These are phyloP conservation scores for Australoheros facetus DNA, from an alignment of 2,797 vertebrate species.

Conservation along the genomic window DNA sequence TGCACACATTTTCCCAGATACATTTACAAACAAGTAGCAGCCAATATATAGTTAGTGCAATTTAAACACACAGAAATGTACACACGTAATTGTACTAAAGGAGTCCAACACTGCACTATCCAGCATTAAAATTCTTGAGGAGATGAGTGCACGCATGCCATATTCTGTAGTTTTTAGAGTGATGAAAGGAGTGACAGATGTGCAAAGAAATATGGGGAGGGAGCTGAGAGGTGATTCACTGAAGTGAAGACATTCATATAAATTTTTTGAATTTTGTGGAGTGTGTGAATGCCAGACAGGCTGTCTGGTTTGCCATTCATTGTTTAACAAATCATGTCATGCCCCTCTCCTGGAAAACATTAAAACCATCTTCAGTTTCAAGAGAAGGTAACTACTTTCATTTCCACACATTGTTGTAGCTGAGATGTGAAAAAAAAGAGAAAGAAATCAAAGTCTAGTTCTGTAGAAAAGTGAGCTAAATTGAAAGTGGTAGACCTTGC, in stretches of 20 bases:
- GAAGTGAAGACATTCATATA: slow-evolving; percentile 37
- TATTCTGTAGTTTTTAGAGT: slow-evolving; percentile 26
- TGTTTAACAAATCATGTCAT: slow-evolving; percentile 37
- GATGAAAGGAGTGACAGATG: slow-evolving; percentile 29
- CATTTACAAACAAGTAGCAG: slow-evolving; percentile 40
- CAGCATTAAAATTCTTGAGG: slow-evolving; percentile 1
- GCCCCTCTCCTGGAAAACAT: slow-evolving; percentile 22
- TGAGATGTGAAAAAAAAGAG: neutral
- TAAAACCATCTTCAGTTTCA: slow-evolving; percentile 26
- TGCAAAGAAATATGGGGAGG: slow-evolving; percentile 11
- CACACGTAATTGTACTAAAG: neutral
- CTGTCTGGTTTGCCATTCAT: slow-evolving; percentile 36
- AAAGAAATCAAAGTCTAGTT: neutral
- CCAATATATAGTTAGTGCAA: slow-evolving; percentile 20
- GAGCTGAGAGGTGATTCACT: slow-evolving; percentile 31
- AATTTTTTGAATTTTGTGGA: slow-evolving; percentile 25
- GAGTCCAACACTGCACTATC: slow-evolving; percentile 6
- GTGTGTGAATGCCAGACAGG: slow-evolving; percentile 17
- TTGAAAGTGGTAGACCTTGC: neutral
- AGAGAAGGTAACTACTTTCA: neutral
- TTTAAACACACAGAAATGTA: slow-evolving; percentile 1
- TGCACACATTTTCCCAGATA: slow-evolving; percentile 38
- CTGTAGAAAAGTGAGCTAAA: slow-evolving; percentile 5
- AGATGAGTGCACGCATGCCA: slow-evolving; percentile 16
- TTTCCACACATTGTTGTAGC: slow-evolving; percentile 4